Conservation (phyloP, 2,113 vertebrate genomes). For the Peucedramus taeniatus region DNA sequence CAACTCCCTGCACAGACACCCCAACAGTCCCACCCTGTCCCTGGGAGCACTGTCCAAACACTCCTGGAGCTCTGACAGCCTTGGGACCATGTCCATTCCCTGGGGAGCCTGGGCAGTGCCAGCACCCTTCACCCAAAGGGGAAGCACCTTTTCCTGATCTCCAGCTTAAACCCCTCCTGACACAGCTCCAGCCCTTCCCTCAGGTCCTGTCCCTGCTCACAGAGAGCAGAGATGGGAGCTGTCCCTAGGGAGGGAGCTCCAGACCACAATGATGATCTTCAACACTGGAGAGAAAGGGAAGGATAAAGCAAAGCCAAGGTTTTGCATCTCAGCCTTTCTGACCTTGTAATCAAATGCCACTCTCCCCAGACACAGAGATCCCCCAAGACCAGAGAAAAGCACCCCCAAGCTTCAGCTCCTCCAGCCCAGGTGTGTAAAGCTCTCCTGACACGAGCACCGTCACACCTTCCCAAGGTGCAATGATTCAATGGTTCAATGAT, state of each 20-base stretch:
- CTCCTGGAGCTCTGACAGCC: background rate
- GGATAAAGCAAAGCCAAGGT: background rate
- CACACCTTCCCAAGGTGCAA: rapidly evolving
- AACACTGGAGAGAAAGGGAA: background rate
- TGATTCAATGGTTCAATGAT: too few relatives aligned
- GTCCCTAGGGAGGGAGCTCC: background rate
- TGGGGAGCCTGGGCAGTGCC: background rate
- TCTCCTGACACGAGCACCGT: rapidly evolving
- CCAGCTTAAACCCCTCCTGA: background rate
- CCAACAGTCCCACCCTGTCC: background rate
- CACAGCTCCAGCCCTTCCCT: background rate
- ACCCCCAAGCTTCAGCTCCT: background rate
- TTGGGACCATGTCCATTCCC: background rate
- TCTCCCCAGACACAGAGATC: background rate
- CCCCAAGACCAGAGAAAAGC: background rate
- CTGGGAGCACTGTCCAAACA: rapidly evolving
- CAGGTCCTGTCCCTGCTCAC: background rate
- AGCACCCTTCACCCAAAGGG: background rate
- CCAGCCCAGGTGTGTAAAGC: background rate
- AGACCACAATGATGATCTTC: background rate
- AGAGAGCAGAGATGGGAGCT: background rate
- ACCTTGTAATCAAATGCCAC: background rate
- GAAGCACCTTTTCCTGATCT: background rate
- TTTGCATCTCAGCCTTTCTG: background rate
- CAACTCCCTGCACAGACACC: background rate